Evolutionary conservation across 2,888 invertebrate species (phyloP).

Genomic region (Saturnia pavonia): DNA sequence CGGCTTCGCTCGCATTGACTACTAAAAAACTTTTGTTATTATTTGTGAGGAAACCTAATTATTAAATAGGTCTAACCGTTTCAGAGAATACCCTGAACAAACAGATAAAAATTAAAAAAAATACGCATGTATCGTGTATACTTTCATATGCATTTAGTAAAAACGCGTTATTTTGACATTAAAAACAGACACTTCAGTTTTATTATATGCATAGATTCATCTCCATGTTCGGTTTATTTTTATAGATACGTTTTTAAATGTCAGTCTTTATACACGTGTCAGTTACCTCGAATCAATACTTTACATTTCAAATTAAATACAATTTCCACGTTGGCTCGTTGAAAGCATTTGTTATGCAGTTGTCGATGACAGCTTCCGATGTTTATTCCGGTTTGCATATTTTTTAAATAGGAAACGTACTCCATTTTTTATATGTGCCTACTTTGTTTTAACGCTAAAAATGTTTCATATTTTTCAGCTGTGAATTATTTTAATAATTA

Average conservation of each 20-base stretch:
- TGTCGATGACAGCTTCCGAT: constrained; percentile 24
- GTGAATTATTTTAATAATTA: neutral
- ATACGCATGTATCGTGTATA: too few relatives aligned
- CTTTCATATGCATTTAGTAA: too few relatives aligned
- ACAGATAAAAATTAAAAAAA: too few relatives aligned
- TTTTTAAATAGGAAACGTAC: constrained; percentile 21
- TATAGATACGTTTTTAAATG: neutral
- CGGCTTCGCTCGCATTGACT: too few relatives aligned
- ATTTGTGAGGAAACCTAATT: too few relatives aligned
- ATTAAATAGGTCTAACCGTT: too few relatives aligned
- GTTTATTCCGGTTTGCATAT: constrained; percentile 26
- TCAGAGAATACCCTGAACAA: too few relatives aligned
- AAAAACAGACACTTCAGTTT: too few relatives aligned
- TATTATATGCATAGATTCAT: too few relatives aligned
- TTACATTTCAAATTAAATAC: constrained; percentile 20
- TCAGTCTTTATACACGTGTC: neutral
- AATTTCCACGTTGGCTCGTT: constrained; percentile 20
- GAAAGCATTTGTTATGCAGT: constrained; percentile 28
- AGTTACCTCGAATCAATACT: constrained; percentile 10
- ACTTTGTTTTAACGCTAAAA: constrained; percentile 1
- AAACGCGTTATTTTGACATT: too few relatives aligned
- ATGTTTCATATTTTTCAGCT: neutral
- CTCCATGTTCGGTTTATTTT: too few relatives aligned
- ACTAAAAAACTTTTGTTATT: too few relatives aligned
- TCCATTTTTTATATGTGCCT: neutral